Base-by-base conservation (phyloP, 2,888 invertebrate genomes). In the Heliconius erato region DNA sequence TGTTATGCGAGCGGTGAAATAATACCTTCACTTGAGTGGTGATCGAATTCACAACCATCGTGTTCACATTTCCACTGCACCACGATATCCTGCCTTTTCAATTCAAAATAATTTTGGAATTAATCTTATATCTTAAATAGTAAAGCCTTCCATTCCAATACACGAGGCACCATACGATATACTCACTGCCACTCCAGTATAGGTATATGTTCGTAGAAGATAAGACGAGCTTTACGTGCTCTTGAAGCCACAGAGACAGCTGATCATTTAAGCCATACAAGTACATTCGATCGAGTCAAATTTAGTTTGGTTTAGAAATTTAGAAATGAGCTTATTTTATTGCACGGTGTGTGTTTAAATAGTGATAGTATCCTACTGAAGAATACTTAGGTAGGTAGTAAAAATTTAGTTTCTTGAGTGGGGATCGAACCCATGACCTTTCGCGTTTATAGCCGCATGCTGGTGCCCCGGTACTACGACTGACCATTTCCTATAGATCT, bases 191-290 rank as follows among this genome's bases (percentile, higher is more conserved):
- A 72, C 44, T 72, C 35, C 35, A 40, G 26, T n/a, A 44, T 6
- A 44, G 12, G 14, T 72, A 32, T 44, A 44, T 71, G 49, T 6
- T 54, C 54, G 23, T 54, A 26, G 16, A 26, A 26, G 72, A 72
- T 72, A 72, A 72, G 72, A 72, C 72, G 26, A 72, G 72, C 72
- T 49, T 49, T 72, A 72, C 72, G 72, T 72, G 44, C 72, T 72
- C 72, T 72, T 72, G 72, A 49, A 72, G 26, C 72, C 44, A 28
- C 49, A 49, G 72, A 44, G 72, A 72, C 72, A 72, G 44, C 26
- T 72, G 72, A 72, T 72, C 26, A 72, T 72, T 72, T 72, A 72
- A 72, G 44, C 72, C 44, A 26, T 49, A 49, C 26, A 26, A 72
- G 44, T 72, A 26, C 14, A 72, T 72, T 16, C 26, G 26, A 5